Evolutionary conservation across 1,140 invertebrate genomes (phyloP).

Genomic region (Caenorhabditis tropicalis): DNA sequence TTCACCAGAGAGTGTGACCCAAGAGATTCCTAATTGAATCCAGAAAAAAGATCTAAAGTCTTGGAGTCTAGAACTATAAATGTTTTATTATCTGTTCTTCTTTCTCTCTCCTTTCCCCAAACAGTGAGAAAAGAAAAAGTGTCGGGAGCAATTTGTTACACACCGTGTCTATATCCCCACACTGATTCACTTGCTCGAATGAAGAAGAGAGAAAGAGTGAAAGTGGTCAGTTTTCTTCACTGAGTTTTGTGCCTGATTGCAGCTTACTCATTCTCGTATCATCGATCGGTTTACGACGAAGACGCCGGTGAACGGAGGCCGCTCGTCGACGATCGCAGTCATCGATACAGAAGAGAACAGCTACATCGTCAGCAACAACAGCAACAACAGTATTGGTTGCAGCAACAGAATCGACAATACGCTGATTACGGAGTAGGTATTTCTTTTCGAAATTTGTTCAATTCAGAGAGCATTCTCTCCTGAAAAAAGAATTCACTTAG

Average conservation of each 20-base stretch:
- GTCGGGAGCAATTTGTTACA: conserved; percentile 27
- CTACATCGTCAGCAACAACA: neutral
- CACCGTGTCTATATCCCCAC: neutral
- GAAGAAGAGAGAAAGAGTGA: too few relatives aligned
- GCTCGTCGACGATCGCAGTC: neutral
- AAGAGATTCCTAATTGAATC: neutral
- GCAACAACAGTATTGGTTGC: neutral
- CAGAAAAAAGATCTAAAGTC: neutral
- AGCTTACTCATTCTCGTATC: conserved; percentile 42
- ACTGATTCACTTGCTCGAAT: neutral
- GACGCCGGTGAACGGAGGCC: conserved; percentile 25
- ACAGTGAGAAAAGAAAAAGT: neutral
- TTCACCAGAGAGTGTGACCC: too few relatives aligned
- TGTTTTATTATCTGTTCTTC: neutral
- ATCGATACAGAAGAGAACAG: neutral
- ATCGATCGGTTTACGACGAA: conserved; percentile 41
- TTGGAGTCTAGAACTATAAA: neutral
- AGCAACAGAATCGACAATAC: neutral
- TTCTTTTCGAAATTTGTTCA: neutral
- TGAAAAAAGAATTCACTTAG: too few relatives aligned
- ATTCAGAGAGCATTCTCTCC: too few relatives aligned
- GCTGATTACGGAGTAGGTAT: neutral
- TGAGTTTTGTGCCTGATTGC: neutral
- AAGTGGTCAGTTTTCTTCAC: conserved; percentile 19
- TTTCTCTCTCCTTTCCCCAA: neutral